Evolutionary conservation across 2,797 vertebrate species (phyloP), one percentile per base, ranked within the genome.

Genomic region (Carduelis carduelis): DNA sequence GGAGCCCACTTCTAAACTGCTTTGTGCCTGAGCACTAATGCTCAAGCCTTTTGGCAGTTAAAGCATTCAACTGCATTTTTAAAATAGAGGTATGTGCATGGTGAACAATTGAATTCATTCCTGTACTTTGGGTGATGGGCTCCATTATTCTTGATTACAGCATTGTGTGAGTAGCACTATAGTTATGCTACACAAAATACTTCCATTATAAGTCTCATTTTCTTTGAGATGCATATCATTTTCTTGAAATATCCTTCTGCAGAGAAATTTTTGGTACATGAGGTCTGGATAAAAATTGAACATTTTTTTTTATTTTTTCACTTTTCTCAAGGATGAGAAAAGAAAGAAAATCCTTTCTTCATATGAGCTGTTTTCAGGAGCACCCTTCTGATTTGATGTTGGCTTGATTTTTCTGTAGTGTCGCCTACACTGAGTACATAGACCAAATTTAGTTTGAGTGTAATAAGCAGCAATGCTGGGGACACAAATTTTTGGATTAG

Each of bases 61-160:
- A 76, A 78, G 87, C 28, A 83, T 94, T 91, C 5, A 11, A 35
- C n/a, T 65, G 26, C 71, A 61, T 91, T 92, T 95, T 92, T 50
- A 93, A 95, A 94, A 81, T 75, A 95, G 75, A 96, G 89, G 90
- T 93, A 87, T 87, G 84, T 76, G 69, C 69, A 55, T 3, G 0
- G 57, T 2, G 57, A 96, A 89, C 90, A 96, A 94, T 44, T 64
- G 81, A 90, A 85, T 89, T 86, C 64, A 60, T 92, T 95, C 79
- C 61, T 50, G 44, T 72, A 50, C 46, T 61, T 53, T 5, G 19
- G 47, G 69, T 2, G 6, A 96, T 89, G 72, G 79, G 53, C 55
- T 95, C 82, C 76, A 89, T 97, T 96, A 94, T 93, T 94, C 92
- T 93, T 85, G 81, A 95, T 97, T 94, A 96, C 82, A 85, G 79